Evolutionary conservation across 30 jellyfish, hydroid and myxozoan genomes (phyloP), one percentile per base, ranked within the genome.

Genomic region (Hydra vulgaris): DNA sequence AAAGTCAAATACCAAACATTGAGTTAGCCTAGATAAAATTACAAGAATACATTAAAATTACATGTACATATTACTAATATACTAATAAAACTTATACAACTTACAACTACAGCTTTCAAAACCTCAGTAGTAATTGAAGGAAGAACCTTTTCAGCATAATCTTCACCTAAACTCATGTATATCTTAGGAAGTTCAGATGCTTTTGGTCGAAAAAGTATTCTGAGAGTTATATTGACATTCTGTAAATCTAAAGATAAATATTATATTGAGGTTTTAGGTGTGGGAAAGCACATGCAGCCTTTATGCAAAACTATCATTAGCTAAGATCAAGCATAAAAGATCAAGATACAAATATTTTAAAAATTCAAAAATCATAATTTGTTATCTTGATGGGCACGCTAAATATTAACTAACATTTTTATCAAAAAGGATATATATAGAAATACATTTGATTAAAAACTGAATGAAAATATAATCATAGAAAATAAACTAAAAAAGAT

Each of bases 61-160:
- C 12, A 3, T 40, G 61, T 40, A 40, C 61, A 3, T 40, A 12
- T 40, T 40, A 5, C 61, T 3, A 12, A 40, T 40, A 3, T n/a
- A n/a, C n/a, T n/a, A n/a, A n/a, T 40, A 40, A 68, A 68, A 15
- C 16, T 3, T 20, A 0, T 15, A n/a, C n/a, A 8, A 82, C 96
- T 88, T 81, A 93, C 99, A 72, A 94, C 96, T 66, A 94, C 92
- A 26, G 99, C 96, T 74, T 94, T 94, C 25, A 94, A 72, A 21
- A 94, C 96, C 67, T 94, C 99, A 0, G 96, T 72, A 21, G 99
- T 88, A 54, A 94, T 94, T 21, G 99, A 94, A 17, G 99, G 99
- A 18, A 94, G 89, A 3, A 94, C 96, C 25, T 97, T 78, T 72
- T 94, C 99, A 85, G 89, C 99, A 70, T 84, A 94, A 76, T 94